Percentiles rank a stretch among this genome's conserved stretches.
Conservation (phyloP, 2,888 invertebrate genomes). For the Yponomeuta sedellus region DNA sequence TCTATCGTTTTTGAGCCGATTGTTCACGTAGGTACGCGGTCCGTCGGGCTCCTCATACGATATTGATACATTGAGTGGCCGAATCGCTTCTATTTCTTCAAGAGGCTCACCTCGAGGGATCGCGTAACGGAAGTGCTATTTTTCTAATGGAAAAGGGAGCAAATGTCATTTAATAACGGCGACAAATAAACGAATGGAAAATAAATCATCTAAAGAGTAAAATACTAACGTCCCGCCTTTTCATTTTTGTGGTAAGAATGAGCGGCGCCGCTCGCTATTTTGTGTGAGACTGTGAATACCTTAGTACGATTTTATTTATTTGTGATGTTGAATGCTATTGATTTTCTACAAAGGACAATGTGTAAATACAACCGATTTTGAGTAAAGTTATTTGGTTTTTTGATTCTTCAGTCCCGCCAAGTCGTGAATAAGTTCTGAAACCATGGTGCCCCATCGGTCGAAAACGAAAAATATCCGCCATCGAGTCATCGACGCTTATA, state of each 20-base stretch:
- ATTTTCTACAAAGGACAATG: conserved; percentile 76
- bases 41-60: conserved; percentile 40
- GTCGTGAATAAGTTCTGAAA: too few relatives aligned
- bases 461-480: too few relatives aligned
- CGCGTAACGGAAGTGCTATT: conserved; percentile 45
- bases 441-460: too few relatives aligned
- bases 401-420: conserved; percentile 36
- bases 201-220: conserved; percentile 55
- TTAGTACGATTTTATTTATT: conserved; percentile 76
- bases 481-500: too few relatives aligned
- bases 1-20: conserved; percentile 42
- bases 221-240: conserved; percentile 65
- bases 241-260: conserved; percentile 65
- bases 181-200: conserved; percentile 48
- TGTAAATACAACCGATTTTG: conserved; percentile 77
- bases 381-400: conserved; percentile 74
- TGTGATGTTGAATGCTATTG: conserved; percentile 76
- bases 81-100: conserved; percentile 32
- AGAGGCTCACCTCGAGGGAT: conserved; percentile 33
- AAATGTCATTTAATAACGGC: conserved; percentile 42
- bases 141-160: conserved; percentile 54
- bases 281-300: conserved; percentile 70
- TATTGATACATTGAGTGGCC: conserved; percentile 8
- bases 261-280: conserved; percentile 53
- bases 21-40: conserved; percentile 34